Conservation (phyloP, 2,113 vertebrate genomes). For the Prionailurus bengalensis region DNA sequence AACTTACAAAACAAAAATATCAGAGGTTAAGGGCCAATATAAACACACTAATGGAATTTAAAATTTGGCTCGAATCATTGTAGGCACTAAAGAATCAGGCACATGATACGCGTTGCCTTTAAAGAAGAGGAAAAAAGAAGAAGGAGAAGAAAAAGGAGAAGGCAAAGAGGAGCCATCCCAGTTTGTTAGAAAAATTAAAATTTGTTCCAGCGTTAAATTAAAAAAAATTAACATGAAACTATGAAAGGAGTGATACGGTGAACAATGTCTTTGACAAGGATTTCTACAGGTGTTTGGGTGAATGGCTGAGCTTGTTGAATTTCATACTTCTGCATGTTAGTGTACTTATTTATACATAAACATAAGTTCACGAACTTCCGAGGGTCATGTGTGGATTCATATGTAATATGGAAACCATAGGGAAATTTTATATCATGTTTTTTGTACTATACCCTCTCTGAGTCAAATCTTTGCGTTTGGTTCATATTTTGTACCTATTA, state of each 20-base stretch:
- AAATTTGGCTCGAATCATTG: not conserved
- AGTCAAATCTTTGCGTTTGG: not conserved
- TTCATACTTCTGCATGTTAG: not conserved
- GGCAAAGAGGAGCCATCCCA: rapidly evolving
- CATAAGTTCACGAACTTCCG: not conserved
- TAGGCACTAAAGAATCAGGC: not conserved
- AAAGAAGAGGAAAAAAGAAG: not conserved
- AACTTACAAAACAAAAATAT: not conserved
- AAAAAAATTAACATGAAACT: not conserved
- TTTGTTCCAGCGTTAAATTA: not conserved
- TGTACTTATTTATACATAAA: not conserved
- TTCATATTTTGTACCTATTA: not conserved
- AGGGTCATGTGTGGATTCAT: not conserved
- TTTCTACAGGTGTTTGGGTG: not conserved
- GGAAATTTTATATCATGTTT: not conserved
- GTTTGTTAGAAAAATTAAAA: not conserved
- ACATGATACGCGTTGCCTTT: not conserved
- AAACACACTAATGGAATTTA: constrained; percentile 16
- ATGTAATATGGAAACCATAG: not conserved
- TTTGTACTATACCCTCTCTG: not conserved
- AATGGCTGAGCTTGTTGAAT: not conserved
- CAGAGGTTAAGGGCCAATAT: not conserved
- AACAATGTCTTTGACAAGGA: not conserved
- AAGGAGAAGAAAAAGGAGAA: not conserved
- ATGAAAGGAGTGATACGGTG: not conserved